A percentile compares a stretch with the other conserved stretches of the same genome.
phyloP scores from a whole-genome alignment of 2,888 invertebrate species.

The Ophion ventricosus region DNA sequence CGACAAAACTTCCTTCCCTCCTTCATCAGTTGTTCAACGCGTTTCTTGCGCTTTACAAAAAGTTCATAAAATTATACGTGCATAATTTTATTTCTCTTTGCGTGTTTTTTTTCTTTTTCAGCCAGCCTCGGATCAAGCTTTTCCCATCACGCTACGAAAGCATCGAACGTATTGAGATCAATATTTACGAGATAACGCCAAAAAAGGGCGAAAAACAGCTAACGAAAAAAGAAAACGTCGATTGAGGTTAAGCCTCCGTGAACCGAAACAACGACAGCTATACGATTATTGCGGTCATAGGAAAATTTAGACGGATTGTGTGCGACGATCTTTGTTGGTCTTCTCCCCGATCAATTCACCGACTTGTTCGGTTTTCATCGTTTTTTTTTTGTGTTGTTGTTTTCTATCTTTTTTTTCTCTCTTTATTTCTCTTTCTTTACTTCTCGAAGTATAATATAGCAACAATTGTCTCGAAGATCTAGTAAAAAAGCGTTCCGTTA shows the following conservation, averaged over 20 bases:
- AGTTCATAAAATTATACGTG: slow-evolving; percentile 7
- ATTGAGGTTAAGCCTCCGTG: slow-evolving; percentile 24
- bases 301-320: slow-evolving; percentile 65
- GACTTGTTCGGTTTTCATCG: not conserved
- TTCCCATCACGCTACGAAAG: slow-evolving; percentile 58
- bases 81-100: slow-evolving; percentile 33
- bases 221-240: not conserved
- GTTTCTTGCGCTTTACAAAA: not conserved
- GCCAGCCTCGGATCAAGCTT: slow-evolving; percentile 44
- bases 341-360: slow-evolving; percentile 22
- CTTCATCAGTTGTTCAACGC: not conserved
- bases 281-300: slow-evolving; percentile 52
- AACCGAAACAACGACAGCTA: slow-evolving; percentile 13
- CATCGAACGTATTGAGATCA: slow-evolving; percentile 60
- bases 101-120: slow-evolving; percentile 12
- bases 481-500: slow-evolving; percentile 67
- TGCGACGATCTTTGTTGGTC: slow-evolving; percentile 57
- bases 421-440: slow-evolving; percentile 47
- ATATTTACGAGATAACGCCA: slow-evolving; percentile 40
- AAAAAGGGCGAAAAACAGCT: slow-evolving; percentile 3
- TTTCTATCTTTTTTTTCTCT: slow-evolving; percentile 12
- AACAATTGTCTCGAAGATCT: slow-evolving; percentile 67
- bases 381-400: not conserved
- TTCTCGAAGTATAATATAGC: slow-evolving; percentile 64
- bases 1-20: slow-evolving; percentile 23